Evolutionary conservation across 2,113 vertebrate genomes (phyloP), one percentile per base, ranked within the genome.

Genomic region (Scophthalmus maximus): DNA sequence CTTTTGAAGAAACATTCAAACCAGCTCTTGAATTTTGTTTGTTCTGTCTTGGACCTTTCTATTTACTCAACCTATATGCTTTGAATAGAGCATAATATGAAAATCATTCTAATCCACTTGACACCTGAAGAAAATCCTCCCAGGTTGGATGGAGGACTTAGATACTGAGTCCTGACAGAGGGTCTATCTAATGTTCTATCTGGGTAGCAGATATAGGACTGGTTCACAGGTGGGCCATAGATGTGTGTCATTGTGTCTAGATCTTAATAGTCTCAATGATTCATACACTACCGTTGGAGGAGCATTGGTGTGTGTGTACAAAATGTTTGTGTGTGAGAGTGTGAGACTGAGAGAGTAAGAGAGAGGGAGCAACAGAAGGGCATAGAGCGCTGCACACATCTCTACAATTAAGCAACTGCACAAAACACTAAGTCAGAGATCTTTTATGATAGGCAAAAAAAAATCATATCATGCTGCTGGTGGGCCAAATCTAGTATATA

Each of bases 11-110:
- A 68, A 36, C 27, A 25, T 64, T 79, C 59, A 83, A 83, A 83
- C 68, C 51, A 51, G 26, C 56, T 75, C 34, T 71, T 79, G 64
- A 73, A 76, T 69, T 78, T 8, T 0, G 5, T 78, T 73, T 57
- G 79, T 84, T 87, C n/a, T n/a, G n/a, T 65, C 73, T 78, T 68
- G 18, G 8, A 55, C 26, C 42, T 72, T 59, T 71, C 64, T 38
- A 46, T 32, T n/a, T n/a, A 38, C 59, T 67, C 14, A 0, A 74
- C 58, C 47, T 42, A 40, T 63, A 44, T 68, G 61, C 77, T 87
- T 85, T 85, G 76, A 89, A 87, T 49, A 73, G 25, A 74, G 68
- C 70, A 57, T 84, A 63, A 47, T 36, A 73, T n/a, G 82, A 82
- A 85, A 88, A 76, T 87, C 58, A 63, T 87, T 87, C 80, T 78